Conservation (phyloP, 35 echinoderm and acorn worm genomes). For the Eucidaris tribuloides region DNA sequence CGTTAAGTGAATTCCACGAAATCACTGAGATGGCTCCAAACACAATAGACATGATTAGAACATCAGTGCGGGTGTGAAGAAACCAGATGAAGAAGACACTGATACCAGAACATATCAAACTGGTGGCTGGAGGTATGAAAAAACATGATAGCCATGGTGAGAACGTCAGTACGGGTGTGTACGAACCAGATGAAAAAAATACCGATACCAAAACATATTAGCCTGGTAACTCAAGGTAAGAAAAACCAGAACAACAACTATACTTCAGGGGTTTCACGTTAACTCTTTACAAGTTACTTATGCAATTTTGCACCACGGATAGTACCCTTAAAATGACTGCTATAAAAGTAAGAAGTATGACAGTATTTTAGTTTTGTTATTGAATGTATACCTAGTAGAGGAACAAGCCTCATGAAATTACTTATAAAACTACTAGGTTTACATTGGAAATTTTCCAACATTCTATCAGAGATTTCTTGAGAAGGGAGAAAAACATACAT, state of each 20-base stretch:
- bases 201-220: constrained; percentile 51
- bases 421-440: too few relatives aligned
- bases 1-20: constrained; percentile 73
- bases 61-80: constrained; percentile 43
- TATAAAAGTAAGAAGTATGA: background rate
- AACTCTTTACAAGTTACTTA: background rate
- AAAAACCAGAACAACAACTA: background rate
- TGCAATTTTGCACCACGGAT: background rate
- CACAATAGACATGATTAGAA: constrained; percentile 56
- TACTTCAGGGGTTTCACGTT: background rate
- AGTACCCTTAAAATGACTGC: background rate
- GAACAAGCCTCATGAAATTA: background rate
- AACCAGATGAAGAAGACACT: constrained; percentile 88
- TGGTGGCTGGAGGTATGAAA: constrained; percentile 61
- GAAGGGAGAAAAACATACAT: too few relatives aligned
- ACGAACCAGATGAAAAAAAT: constrained; percentile 83
- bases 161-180: constrained; percentile 36
- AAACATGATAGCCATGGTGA: constrained; percentile 58
- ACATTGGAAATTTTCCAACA: too few relatives aligned
- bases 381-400: background rate
- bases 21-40: constrained; percentile 72
- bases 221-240: constrained; percentile 43
- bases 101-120: constrained; percentile 65
- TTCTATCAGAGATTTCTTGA: too few relatives aligned
- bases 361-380: background rate